Base-by-base conservation (phyloP, 2,113 vertebrate genomes). In the Mastomys natalensis region DNA sequence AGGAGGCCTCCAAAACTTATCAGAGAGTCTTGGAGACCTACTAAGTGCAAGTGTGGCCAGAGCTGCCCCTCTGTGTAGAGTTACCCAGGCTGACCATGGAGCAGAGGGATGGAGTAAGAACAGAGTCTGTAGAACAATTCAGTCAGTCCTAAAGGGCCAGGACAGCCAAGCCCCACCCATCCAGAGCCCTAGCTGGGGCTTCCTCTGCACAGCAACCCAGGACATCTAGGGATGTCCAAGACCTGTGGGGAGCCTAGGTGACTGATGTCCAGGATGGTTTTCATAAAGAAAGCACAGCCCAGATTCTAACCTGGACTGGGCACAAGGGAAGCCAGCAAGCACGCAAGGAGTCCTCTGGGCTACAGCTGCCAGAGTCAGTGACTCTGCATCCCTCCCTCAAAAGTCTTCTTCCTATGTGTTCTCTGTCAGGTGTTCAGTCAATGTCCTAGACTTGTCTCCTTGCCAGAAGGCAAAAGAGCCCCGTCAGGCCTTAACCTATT, bases 281-380 rank as follows among this genome's bases (percentile, higher is more conserved):
- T 72, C 37, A 24, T 31, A 10, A 43, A 34, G 21, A 66, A 37
- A 74, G 26, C 8, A 17, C 24, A 51, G 34, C 7, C 7, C 89
- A 7, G 15, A 29, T 31, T 73, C 55, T 2, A 31, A 5, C 43
- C 68, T 19, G 24, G 29, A 58, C 37, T 58, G 29, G 45, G 76
- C 45, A 8, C 31, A 31, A 16, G 19, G n/a, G 73, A 74, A 60
- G 45, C 58, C 24, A 37, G 6, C 5, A 22, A 60, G 51, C 15
- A 3, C 13, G 16, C 3, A 40, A 11, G 26, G 7, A 34, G 16
- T 29, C n/a, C 21, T 15, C 12, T 8, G 43, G 22, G 53, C 53
- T 29, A 5, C 4, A 2, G 68, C 21, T 6, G 0, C 7, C 7
- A 0, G 40, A 2, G 45, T 37, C 45, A 48, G 55, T 2, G 17